Evolutionary conservation across 2,797 vertebrate species (phyloP).

Genomic region (Danio aesculapii): DNA sequence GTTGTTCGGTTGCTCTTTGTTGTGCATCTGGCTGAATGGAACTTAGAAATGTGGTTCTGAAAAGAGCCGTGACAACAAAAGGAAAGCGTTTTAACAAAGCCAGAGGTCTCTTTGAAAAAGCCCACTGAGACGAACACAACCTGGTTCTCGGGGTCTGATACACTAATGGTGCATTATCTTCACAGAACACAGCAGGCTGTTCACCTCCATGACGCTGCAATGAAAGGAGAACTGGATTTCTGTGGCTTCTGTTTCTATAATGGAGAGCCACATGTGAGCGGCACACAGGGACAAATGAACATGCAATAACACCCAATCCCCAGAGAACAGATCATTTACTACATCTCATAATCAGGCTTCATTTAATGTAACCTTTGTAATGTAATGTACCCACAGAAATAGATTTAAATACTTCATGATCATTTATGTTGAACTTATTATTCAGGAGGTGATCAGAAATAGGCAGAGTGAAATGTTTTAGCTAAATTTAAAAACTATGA

Average conservation of each 20-base stretch:
- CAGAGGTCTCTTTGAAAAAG: slow-evolving; percentile 56
- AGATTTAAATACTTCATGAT: too few relatives aligned
- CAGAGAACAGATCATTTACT: slow-evolving; percentile 1
- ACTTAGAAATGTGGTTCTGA: slow-evolving; percentile 70
- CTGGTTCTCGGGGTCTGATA: slow-evolving; percentile 64
- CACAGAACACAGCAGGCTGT: slow-evolving; percentile 59
- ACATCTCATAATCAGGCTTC: background rate
- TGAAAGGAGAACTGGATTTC: slow-evolving; percentile 23
- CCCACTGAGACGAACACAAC: slow-evolving; percentile 74
- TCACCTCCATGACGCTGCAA: slow-evolving; percentile 22
- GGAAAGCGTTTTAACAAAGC: slow-evolving; percentile 76
- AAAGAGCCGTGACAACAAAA: slow-evolving; percentile 71
- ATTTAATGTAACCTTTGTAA: background rate
- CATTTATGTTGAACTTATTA: too few relatives aligned
- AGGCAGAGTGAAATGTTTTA: too few relatives aligned
- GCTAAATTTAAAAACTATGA: too few relatives aligned
- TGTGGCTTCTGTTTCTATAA: slow-evolving; percentile 47
- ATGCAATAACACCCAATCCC: slow-evolving; percentile 11
- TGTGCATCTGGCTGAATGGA: slow-evolving; percentile 72
- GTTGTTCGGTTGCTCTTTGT: slow-evolving; percentile 74
- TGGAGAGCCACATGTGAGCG: background rate
- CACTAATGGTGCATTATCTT: slow-evolving; percentile 66
- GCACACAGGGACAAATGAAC: slow-evolving; percentile 13
- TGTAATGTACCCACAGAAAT: too few relatives aligned
- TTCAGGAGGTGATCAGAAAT: too few relatives aligned